Conservation (phyloP, 2,113 vertebrate species). For the Hiodon alosoides region DNA sequence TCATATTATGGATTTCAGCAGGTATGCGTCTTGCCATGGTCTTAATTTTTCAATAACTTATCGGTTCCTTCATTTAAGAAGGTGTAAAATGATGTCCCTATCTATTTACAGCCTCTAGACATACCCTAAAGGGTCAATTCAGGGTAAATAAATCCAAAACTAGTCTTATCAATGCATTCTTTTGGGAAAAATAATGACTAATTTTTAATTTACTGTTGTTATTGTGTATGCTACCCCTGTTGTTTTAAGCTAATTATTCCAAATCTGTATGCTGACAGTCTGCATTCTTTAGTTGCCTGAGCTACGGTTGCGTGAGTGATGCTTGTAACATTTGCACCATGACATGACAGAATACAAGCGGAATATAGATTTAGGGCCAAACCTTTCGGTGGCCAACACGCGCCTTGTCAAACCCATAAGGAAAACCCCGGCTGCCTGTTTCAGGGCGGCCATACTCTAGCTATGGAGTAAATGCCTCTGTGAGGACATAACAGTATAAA, state of each 20-base stretch:
- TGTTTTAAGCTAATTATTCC: not conserved
- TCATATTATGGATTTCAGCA: not conserved
- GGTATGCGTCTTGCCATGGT: not conserved
- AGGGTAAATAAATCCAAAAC: not conserved
- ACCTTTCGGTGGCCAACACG: not conserved
- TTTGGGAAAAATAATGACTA: not conserved
- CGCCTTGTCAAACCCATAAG: not conserved
- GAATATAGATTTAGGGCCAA: not conserved
- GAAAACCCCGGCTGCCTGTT: not conserved
- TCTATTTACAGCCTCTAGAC: not conserved
- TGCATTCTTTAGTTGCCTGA: not conserved
- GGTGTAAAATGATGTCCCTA: not conserved
- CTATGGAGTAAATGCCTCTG: not conserved
- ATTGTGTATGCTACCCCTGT: not conserved
- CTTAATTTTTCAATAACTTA: slow-evolving; percentile 5
- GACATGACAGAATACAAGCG: too few species aligned
- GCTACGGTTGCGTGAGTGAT: not conserved
- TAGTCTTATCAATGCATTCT: not conserved
- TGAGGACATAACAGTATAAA: slow-evolving; percentile 5
- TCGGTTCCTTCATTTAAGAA: not conserved
- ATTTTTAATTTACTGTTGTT: not conserved
- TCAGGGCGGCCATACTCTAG: too few species aligned
- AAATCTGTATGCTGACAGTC: not conserved
- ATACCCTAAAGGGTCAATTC: not conserved
- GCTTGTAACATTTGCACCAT: too few species aligned